Evolutionary conservation across 2,113 vertebrate genomes (phyloP).

Genomic region (Gymnorhina tibicen): DNA sequence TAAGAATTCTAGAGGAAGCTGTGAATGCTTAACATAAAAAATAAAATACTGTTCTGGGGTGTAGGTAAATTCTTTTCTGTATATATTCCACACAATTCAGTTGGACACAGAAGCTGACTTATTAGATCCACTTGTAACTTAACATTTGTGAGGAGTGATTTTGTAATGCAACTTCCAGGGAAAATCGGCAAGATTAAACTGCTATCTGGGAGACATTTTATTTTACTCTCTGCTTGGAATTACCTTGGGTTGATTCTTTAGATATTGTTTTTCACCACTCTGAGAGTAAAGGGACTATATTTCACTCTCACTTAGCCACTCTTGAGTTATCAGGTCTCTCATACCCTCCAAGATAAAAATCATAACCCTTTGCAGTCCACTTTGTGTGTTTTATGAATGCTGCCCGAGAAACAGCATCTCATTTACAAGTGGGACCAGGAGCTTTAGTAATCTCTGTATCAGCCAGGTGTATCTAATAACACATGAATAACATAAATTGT

Average conservation of each 20-base stretch:
- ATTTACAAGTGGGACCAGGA: neutral
- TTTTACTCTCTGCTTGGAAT: neutral
- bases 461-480: neutral
- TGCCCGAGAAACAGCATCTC: neutral
- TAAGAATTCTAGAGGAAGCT: neutral
- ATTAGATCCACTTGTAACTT: neutral
- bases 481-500: neutral
- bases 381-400: neutral
- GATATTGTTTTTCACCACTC: neutral
- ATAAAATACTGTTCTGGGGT: neutral
- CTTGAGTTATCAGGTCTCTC: neutral
- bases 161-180: neutral
- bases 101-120: neutral
- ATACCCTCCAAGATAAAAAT: neutral
- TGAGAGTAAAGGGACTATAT: neutral
- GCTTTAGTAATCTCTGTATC: neutral
- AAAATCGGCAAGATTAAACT: neutral
- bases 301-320: neutral
- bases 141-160: neutral
- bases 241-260: neutral
- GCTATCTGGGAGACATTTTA: neutral
- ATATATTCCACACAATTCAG: neutral
- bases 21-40: neutral
- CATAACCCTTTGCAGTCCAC: neutral
- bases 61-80: neutral